Evolutionary conservation across 2,888 invertebrate genomes (phyloP).

Genomic region (Adelognathus sp.): DNA sequence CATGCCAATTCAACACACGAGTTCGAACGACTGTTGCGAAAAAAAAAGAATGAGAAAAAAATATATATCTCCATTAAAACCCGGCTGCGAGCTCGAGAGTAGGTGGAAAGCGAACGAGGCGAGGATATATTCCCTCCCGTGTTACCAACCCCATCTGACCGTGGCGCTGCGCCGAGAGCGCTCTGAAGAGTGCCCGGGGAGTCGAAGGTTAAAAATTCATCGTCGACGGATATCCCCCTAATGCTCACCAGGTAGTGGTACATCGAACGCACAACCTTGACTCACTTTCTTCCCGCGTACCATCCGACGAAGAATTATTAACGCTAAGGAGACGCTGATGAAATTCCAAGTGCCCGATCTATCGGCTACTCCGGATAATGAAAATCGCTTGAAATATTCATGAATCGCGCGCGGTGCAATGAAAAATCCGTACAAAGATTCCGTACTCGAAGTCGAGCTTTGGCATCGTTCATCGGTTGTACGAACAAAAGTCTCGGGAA

Average conservation of each 20-base stretch:
- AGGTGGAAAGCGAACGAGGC: conserved; percentile 20
- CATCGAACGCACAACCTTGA: conserved; percentile 39
- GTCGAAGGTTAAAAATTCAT: conserved; percentile 48
- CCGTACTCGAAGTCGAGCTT: background rate
- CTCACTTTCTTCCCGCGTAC: conserved; percentile 31
- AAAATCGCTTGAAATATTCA: background rate
- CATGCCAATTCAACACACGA: too few relatives aligned
- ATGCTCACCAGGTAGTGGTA: background rate
- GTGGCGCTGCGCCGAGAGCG: background rate
- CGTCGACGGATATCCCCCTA: conserved; percentile 29
- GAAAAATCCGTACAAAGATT: background rate
- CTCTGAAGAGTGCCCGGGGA: conserved; percentile 31
- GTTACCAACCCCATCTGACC: conserved; percentile 10
- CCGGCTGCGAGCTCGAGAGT: conserved; percentile 11
- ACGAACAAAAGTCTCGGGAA: background rate
- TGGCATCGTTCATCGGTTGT: background rate
- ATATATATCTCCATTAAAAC: conserved; percentile 14
- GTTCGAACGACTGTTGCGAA: too few relatives aligned
- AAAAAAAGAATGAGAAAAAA: background rate
- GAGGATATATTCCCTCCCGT: conserved; percentile 18
- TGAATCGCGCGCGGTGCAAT: background rate
- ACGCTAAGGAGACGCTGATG: background rate
- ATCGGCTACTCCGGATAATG: background rate
- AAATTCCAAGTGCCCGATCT: conserved; percentile 8
- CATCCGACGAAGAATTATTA: conserved; percentile 16